These are phyloP conservation scores for Falco punctatus DNA, from an alignment of 2,113 vertebrate species.

Conservation along the genomic window DNA sequence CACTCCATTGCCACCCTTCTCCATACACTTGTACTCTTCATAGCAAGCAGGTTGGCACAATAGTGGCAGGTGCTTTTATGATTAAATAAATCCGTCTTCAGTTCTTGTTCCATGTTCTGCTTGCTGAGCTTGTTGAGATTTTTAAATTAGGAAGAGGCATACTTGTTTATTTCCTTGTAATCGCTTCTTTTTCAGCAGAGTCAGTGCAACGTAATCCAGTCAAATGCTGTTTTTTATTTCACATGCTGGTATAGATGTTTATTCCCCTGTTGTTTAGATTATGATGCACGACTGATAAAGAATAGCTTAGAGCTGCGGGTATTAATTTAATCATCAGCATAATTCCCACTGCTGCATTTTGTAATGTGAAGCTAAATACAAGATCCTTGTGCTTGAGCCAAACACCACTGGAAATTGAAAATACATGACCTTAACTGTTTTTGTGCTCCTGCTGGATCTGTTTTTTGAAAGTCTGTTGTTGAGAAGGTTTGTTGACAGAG, in stretches of 20 bases:
- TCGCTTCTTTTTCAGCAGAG: neutral
- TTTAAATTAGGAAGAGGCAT: conserved; percentile 16
- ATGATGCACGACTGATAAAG: neutral
- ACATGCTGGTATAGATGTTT: neutral
- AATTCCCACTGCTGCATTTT: neutral
- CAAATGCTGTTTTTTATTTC: neutral
- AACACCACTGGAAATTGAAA: neutral
- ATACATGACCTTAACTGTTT: neutral
- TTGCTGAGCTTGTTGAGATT: neutral
- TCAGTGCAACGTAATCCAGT: neutral
- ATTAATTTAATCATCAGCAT: conserved; percentile 6
- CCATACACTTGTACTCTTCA: neutral
- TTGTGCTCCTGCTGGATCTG: neutral
- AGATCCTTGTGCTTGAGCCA: neutral
- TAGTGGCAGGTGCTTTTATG: conserved; percentile 7
- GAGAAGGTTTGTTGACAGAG: neutral
- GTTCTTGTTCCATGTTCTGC: conserved; percentile 4
- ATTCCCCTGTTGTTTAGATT: neutral
- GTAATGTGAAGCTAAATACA: neutral
- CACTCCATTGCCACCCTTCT: conserved; percentile 20
- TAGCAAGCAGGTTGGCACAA: neutral
- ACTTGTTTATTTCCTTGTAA: neutral
- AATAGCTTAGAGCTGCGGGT: neutral
- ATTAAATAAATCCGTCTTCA: conserved; percentile 37
- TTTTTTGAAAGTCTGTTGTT: neutral